Base-by-base conservation (phyloP, 2,797 vertebrate genomes). In the Enteromius thamalakanensis region DNA sequence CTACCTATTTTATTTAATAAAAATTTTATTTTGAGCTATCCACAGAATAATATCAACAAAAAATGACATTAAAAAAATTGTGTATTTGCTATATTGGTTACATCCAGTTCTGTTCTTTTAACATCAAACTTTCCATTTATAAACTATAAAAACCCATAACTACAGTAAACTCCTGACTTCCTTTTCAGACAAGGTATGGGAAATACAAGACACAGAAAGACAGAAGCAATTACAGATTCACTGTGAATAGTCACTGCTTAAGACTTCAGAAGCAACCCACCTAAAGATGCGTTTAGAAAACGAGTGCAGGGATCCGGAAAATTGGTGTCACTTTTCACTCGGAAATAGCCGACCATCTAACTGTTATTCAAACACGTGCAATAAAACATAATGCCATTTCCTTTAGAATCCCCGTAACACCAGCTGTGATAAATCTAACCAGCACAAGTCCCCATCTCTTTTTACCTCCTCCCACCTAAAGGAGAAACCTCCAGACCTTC, bases 361-460 rank as follows among this genome's bases (percentile, higher is more conserved):
- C 70, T 40, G 70, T 79, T 80, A 84, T 76, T 85, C 83, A 87
- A 85, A 83, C 81, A 71, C 8, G 69, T 29, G 76, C 51, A 80
- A 83, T 79, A 85, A 86, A 87, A 88, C 70, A 74, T 67, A 53
- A 12, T 32, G 17, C 76, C 83, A 81, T 75, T 87, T 85, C 76
- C 72, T 86, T 83, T 80, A 79, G 45, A 32, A 76, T 77, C 81
- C 83, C 47, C 5, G 49, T 58, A 40, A 82, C 70, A 49, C 47
- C 70, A 62, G 76, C 53, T 79, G 81, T 78, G 68, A 87, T 88
- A 85, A 85, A 89, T 87, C 79, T 74, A 69, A 80, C 26, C 74
- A 76, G 49, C 19, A 60, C 23, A 17, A 10, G 51, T 6, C 26
- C 60, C 19, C 53, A 37, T 83, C 71, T 87, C 71, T 81, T 85